phyloP scores from a whole-genome alignment of 2,797 vertebrate genomes.

The Hapalemur alaotrensis region DNA sequence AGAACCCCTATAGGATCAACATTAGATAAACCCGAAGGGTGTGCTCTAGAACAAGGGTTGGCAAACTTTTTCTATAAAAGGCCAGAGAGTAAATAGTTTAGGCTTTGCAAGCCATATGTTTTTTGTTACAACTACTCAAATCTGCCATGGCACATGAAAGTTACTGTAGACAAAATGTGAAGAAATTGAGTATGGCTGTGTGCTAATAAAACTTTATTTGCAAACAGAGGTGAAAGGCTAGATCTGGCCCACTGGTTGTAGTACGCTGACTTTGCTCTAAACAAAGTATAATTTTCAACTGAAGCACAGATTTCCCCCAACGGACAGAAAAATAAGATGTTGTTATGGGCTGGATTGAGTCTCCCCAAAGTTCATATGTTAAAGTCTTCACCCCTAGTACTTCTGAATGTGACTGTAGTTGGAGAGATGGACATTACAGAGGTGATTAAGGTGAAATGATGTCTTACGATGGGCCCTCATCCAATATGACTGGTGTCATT shows the following conservation, averaged over 20 bases:
- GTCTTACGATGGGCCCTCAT: not conserved
- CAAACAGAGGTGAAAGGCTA: not conserved
- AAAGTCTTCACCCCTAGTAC: not conserved
- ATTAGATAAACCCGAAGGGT: not conserved
- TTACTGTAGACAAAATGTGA: not conserved
- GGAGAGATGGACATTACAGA: not conserved
- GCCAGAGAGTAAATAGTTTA: not conserved
- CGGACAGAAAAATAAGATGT: not conserved
- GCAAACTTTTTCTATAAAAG: not conserved
- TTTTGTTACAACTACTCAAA: not conserved
- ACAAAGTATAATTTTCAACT: not conserved
- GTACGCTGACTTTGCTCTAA: not conserved
- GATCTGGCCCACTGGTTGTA: not conserved
- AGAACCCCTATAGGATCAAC: not conserved
- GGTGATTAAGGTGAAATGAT: not conserved
- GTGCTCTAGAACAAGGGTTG: not conserved
- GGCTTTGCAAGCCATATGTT: not conserved
- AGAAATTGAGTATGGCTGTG: not conserved
- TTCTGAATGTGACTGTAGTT: not conserved
- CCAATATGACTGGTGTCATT: not conserved
- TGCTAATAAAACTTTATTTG: conserved; percentile 1
- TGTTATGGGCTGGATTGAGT: not conserved
- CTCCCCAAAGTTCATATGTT: not conserved
- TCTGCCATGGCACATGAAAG: not conserved
- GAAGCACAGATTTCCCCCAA: not conserved